Evolutionary conservation across 2,888 invertebrate genomes (phyloP).

Genomic region (Acleris cristana): DNA sequence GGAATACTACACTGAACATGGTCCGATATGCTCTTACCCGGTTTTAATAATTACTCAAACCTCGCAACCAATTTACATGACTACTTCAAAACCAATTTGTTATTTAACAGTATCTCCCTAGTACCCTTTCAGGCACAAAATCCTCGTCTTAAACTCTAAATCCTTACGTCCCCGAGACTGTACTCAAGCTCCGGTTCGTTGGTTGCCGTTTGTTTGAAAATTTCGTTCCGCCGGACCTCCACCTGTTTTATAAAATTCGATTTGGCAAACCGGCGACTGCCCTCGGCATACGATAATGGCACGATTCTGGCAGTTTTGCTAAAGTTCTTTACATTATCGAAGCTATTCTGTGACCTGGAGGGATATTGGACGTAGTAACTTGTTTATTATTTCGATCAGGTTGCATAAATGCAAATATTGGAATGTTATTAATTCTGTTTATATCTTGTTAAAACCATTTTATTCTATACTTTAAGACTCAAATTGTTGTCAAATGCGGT

Average conservation of each 20-base stretch:
- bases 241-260: slow-evolving; percentile 34
- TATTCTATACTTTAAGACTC: too few species aligned
- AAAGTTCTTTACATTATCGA: slow-evolving; percentile 7
- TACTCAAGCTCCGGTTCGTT: slow-evolving; percentile 53
- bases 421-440: too few species aligned
- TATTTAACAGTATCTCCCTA: too few species aligned
- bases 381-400: not conserved
- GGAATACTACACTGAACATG: too few species aligned
- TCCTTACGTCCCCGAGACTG: not conserved
- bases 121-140: slow-evolving; percentile 5
- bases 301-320: slow-evolving; percentile 23
- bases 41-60: too few species aligned
- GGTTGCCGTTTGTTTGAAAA: slow-evolving; percentile 61
- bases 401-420: not conserved
- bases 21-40: too few species aligned
- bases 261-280: slow-evolving; percentile 12
- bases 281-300: slow-evolving; percentile 16
- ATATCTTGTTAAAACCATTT: too few species aligned
- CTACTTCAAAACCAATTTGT: too few species aligned
- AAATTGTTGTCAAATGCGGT: too few species aligned
- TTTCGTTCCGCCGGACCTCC: slow-evolving; percentile 45
- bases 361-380: not conserved
- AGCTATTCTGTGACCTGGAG: not conserved
- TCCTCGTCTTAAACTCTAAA: slow-evolving; percentile 14
- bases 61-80: too few species aligned